Base-by-base conservation (phyloP, 2,797 vertebrate genomes). In the Gallinago stenura region DNA sequence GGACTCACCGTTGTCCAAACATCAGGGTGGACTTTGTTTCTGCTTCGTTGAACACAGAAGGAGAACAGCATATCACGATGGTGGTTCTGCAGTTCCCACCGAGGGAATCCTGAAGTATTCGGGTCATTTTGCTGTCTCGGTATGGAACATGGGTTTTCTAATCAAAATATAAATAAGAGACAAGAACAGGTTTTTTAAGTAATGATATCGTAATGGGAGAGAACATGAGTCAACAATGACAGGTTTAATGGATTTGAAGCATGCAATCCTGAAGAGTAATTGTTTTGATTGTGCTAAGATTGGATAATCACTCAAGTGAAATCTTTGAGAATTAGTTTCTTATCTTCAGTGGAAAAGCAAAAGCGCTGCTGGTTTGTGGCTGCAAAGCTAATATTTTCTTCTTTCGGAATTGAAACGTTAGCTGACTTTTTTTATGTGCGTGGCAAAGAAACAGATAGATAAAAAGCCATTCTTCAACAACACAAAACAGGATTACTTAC, bases 31-130 rank as follows among this genome's bases (percentile, higher is more conserved):
- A 99, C 83, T 99, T 99, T 31, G 99, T 99, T 98, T 99, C 99
- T 0, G 98, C 98, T 95, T 99, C 99, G 50, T 99, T 99, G 98
- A 99, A 99, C 73, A 99, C 60, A 11, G 99, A 99, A 15, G 99
- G 99, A 51, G 99, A 99, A 92, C 99, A 99, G 97, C 99, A 99
- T 95, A 99, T 99, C 93, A 99, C 98, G 8, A 99, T 99, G 82
- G 99, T 99, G 82, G 99, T 99, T 77, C 99, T 98, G 80, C 99
- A 99, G 98, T 99, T 99, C 6, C 99, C 99, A 4, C 99, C 99
- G 33, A 99, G 98, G 30, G 99, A 99, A 89, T 99, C 99, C 97
- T 99, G 99, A 70, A 99, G 99, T 96, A 99, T 99, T 39, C 99
- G 97, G 6, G 99, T 99, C 99, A 99, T 99, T 97, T 99, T 99